Base-by-base conservation (phyloP, 2,797 vertebrate species). In the Sebastiscus albofasciatus region DNA sequence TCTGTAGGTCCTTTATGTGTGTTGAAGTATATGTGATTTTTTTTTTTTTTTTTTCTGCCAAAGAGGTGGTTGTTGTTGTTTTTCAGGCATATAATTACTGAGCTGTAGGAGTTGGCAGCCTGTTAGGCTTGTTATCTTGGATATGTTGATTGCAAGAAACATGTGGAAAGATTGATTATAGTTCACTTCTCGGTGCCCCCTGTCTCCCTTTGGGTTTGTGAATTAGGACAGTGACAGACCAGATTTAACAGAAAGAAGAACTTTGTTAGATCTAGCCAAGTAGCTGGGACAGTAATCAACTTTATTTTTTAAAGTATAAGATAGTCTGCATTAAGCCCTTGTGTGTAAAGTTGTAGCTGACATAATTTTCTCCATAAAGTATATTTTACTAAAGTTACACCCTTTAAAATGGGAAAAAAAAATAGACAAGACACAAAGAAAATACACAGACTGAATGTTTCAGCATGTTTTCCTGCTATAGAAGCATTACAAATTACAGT, bases 31-130 rank as follows among this genome's bases (percentile, higher is more conserved):
- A 67, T 82, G 34, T 81, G 55, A 68, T 67, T 34, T 33, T 82
- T 59, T 12, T 72, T 73, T 12, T 72, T 73, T 61, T 33, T 24
- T 66, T 60, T 52, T 67, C 46, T 62, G 18, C 66, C 64, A 75
- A 86, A 79, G 74, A 86, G 65, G 74, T 80, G 58, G 80, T 79
- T 81, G 84, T 86, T 91, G 81, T 86, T 91, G 84, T 90, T 91
- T 87, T 89, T 71, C 80, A 81, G 76, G 59, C 85, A 76, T 92
- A 79, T 92, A 92, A 93, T 94, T 95, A 94, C 90, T 60, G 81
- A 75, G 91, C 72, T 83, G 81, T 91, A 91, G 80, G 80, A 87
- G 81, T 67, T 90, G 87, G 72, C 87, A 87, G 91, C 81, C 86
- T 87, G 85, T 91, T 89, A 75, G 78, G 75, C 90, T 92, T 86